Conservation (phyloP, 2,888 invertebrate species). For the Rhabditoides inermis region DNA sequence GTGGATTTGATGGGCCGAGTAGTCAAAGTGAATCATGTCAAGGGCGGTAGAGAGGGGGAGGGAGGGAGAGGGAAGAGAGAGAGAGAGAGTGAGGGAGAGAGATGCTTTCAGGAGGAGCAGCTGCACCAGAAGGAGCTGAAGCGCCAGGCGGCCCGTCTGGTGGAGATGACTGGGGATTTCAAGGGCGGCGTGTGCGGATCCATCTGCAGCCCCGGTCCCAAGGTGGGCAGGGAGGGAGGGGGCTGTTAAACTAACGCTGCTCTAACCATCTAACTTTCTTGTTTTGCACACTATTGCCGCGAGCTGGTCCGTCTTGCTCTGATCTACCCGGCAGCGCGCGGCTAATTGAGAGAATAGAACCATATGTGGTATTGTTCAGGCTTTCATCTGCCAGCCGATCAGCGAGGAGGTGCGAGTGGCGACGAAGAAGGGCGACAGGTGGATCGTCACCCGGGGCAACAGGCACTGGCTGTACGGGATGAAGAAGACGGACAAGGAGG, state of each 20-base stretch:
- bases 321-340: too few species aligned
- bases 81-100: background rate
- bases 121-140: constrained; percentile 35
- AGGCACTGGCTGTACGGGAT: constrained; percentile 39
- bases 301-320: too few species aligned
- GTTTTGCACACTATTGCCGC: too few species aligned
- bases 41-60: background rate
- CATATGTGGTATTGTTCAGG: too few species aligned
- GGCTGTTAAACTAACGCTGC: constrained; percentile 1
- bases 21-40: background rate
- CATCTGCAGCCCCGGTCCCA: background rate
- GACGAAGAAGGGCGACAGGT: constrained; percentile 20
- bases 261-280: too few species aligned
- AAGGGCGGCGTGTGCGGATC: background rate
- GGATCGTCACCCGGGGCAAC: constrained; percentile 22
- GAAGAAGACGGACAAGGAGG: too few species aligned
- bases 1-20: background rate
- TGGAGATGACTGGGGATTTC: background rate
- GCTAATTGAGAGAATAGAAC: too few species aligned
- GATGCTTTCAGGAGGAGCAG: constrained; percentile 35
- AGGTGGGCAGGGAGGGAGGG: background rate
- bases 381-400: constrained; percentile 33
- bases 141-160: constrained; percentile 16
- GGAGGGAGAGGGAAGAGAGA: background rate
- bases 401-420: constrained; percentile 29